Evolutionary conservation across 2,113 vertebrate species (phyloP), one percentile per base, ranked within the genome.

Genomic region (Prochilodus magdalenae): DNA sequence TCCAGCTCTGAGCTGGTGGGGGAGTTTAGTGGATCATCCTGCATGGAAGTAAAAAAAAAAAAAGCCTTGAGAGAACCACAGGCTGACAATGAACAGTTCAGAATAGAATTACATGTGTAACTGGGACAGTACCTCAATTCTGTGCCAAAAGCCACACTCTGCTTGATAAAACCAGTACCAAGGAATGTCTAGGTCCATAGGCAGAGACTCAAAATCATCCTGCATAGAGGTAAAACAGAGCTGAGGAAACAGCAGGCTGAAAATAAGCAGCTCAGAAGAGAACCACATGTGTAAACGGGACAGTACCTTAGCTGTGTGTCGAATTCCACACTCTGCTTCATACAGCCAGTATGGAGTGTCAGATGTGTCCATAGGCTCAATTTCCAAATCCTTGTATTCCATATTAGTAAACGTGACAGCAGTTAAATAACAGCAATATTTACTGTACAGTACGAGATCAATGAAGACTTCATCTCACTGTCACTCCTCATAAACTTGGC

Each of bases 271-370:
- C 22, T 75, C 6, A 71, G 18, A 30, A 62, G 27, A 65, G 12
- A 57, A 30, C 40, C 24, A 65, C 27, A 24, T 63, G 11, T 8
- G 36, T 53, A 49, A 73, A 80, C 24, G 4, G n/a, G 6, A 20
- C 0, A 0, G 29, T 95, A 97, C 96, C 95, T 97, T 95, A 89
- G 96, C 94, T 91, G 91, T 95, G 85, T 97, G 96, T 95, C 96
- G 97, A 84, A 93, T 92, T 53, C 95, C 96, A 83, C 96, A 97
- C 22, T 96, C 95, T 0, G 93, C 96, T 86, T 96, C 88, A 81
- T 96, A 97, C 89, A 94, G 96, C 96, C 96, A 97, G 73, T 84
- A 89, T 94, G 93, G 93, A 0, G 83, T 90, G 0, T 96, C 94
- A 0, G 95, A 94, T 0, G 95, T 96, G 87, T 97, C 96, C 96